Conservation (phyloP, 1,140 invertebrate species). For the Orchestia grillus region DNA sequence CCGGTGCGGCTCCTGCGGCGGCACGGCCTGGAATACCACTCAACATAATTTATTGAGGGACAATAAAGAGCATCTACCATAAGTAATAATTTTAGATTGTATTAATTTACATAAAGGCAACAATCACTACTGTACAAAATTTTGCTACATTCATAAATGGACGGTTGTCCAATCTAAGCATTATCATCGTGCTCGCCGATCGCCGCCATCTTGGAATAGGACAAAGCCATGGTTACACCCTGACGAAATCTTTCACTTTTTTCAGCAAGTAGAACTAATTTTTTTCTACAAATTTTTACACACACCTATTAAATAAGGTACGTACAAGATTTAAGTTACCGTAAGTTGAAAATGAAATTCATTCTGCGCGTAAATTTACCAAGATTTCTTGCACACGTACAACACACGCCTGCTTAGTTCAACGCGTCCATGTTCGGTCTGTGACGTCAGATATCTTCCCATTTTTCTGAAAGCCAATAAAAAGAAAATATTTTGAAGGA, state of each 20-base stretch:
- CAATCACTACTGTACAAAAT: not conserved
- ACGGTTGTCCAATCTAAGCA: not conserved
- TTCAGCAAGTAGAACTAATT: not conserved
- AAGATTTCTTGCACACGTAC: not conserved
- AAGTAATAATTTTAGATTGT: not conserved
- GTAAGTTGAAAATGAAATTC: slow-evolving; percentile 14
- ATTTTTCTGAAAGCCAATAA: not conserved
- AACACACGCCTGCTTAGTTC: slow-evolving; percentile 1
- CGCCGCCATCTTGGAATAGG: slow-evolving; percentile 23
- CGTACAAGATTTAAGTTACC: slow-evolving; percentile 41
- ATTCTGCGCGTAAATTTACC: not conserved
- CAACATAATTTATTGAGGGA: not conserved
- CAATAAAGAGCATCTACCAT: not conserved
- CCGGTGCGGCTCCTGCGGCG: too few species aligned
- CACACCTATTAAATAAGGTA: not conserved
- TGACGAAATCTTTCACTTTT: slow-evolving; percentile 24
- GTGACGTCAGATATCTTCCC: slow-evolving; percentile 7
- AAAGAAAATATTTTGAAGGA: not conserved
- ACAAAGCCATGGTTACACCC: not conserved
- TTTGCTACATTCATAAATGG: not conserved
- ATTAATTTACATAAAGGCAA: not conserved
- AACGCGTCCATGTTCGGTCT: slow-evolving; percentile 8
- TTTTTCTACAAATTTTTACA: not conserved
- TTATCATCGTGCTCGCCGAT: not conserved
- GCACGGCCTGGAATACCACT: not conserved